Conservation (phyloP, 2,888 invertebrate genomes). For the Eristalis tenax region DNA sequence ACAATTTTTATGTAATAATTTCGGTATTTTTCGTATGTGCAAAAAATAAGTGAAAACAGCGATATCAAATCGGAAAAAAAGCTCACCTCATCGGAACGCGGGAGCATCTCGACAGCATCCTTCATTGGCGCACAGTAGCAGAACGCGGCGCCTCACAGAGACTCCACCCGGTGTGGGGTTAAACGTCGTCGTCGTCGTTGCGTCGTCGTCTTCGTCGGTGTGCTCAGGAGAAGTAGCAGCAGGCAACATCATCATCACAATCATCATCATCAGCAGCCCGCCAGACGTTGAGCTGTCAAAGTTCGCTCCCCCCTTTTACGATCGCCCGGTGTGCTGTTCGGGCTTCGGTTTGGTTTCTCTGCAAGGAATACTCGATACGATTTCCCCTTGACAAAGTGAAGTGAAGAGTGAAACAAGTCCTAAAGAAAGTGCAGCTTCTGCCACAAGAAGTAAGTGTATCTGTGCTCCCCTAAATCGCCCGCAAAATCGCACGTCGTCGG, state of each 20-base stretch:
- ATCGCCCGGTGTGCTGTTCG: not conserved
- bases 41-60: conserved; percentile 32
- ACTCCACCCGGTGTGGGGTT: conserved; percentile 41
- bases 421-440: not conserved
- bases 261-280: conserved; percentile 13
- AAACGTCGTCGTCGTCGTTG: conserved; percentile 10
- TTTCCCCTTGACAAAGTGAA: not conserved
- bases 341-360: conserved; percentile 21
- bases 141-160: conserved; percentile 40
- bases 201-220: conserved; percentile 21
- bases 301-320: conserved; percentile 22
- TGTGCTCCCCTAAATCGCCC: not conserved
- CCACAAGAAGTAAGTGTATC: not conserved
- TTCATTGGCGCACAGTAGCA: conserved; percentile 20
- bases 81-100: conserved; percentile 30
- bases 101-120: conserved; percentile 21
- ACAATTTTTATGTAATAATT: conserved; percentile 65
- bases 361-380: not conserved
- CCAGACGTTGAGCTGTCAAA: conserved; percentile 66
- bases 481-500: not conserved
- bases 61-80: not conserved
- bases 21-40: conserved; percentile 24
- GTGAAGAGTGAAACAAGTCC: not conserved
- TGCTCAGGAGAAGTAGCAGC: not conserved
- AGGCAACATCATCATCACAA: not conserved